Conservation (phyloP, 2,113 vertebrate genomes). For the Cyprinodon tularosa region DNA sequence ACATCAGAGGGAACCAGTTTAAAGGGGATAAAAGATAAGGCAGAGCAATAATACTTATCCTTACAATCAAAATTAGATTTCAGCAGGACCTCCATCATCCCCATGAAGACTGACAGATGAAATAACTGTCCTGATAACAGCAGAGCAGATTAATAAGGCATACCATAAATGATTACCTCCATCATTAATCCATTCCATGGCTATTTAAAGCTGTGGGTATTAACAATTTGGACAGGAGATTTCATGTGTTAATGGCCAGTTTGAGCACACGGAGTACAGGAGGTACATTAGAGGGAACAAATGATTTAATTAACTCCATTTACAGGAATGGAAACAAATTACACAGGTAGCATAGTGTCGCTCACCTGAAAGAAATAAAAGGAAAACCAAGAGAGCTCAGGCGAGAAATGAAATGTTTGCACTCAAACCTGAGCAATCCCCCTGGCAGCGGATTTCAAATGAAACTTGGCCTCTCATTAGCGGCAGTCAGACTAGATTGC, state of each 20-base stretch:
- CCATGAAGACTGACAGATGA: constrained; percentile 55
- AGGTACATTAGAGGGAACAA: constrained; percentile 52
- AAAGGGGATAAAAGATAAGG: constrained; percentile 25
- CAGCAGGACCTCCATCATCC: constrained; percentile 18
- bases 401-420: constrained; percentile 54
- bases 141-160: constrained; percentile 72
- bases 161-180: constrained; percentile 74
- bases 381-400: constrained; percentile 13
- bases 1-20: constrained; percentile 30
- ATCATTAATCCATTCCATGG: constrained; percentile 70
- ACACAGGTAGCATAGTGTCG: constrained; percentile 5
- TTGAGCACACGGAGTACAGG: constrained; percentile 40
- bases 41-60: constrained; percentile 59
- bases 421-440: constrained; percentile 43
- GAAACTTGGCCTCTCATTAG: constrained; percentile 64
- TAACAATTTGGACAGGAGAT: constrained; percentile 73
- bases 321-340: constrained; percentile 60
- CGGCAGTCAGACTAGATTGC: constrained; percentile 56
- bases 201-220: constrained; percentile 72
- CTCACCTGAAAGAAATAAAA: constrained; percentile 33
- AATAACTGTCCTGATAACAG: constrained; percentile 71
- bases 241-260: constrained; percentile 64
- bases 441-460: constrained; percentile 36
- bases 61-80: constrained; percentile 36
- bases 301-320: constrained; percentile 64